Percentiles rank a stretch among this genome's conserved stretches.
phyloP scores from a whole-genome alignment of 92 coral and sea anemone species.

The Montipora capitata region DNA sequence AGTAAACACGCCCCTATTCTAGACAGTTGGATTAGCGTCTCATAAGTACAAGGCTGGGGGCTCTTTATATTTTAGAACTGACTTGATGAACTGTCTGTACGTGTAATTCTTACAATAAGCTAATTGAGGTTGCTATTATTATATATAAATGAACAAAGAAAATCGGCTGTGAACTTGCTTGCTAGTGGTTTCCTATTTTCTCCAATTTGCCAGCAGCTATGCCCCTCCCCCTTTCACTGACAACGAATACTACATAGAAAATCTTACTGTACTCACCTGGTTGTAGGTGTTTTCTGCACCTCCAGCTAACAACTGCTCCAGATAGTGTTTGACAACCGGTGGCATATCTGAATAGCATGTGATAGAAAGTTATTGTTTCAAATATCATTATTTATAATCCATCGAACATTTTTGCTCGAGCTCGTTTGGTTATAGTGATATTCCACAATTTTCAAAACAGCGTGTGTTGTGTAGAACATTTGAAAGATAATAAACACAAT shows the following conservation, averaged over 20 bases:
- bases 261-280: neutral
- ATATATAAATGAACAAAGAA: neutral
- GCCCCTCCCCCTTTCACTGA: conserved; percentile 1
- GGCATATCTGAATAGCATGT: conserved; percentile 1
- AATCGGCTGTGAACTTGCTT: neutral
- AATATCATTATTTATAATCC: neutral
- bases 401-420: too few species aligned
- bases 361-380: neutral
- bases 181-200: neutral
- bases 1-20: neutral
- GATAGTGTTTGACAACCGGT: neutral
- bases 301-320: neutral
- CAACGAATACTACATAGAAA: neutral
- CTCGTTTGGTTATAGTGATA: too few species aligned
- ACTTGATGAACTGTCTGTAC: neutral
- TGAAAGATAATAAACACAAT: too few species aligned
- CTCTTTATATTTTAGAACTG: neutral
- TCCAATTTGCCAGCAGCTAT: neutral
- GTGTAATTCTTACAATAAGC: neutral
- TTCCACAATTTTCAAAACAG: too few species aligned
- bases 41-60: too few species aligned
- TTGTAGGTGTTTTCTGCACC: neutral
- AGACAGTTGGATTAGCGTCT: too few species aligned
- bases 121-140: neutral
- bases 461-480: too few species aligned